Percentiles rank a stretch among this genome's conserved stretches.
Conservation (phyloP, 2,113 vertebrate genomes). For the Eidolon helvum region DNA sequence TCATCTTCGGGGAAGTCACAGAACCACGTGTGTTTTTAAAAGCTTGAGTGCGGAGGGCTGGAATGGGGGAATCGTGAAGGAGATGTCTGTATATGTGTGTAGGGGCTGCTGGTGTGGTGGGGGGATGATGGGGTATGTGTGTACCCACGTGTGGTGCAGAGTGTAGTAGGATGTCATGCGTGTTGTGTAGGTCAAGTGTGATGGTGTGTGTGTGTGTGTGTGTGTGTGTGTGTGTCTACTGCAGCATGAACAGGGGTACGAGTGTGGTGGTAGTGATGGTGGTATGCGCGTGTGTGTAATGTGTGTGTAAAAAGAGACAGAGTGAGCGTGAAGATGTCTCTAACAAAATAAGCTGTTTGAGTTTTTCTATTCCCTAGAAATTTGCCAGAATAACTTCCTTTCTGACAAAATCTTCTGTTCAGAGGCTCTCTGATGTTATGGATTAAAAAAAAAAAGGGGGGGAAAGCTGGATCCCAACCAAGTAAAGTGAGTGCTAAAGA, state of each 20-base stretch:
- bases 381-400: not conserved
- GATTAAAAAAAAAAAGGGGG: not conserved
- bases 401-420: not conserved
- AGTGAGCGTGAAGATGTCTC: not conserved
- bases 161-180: not conserved
- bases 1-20: not conserved
- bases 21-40: not conserved
- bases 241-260: not conserved
- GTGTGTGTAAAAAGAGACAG: not conserved
- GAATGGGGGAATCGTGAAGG: not conserved
- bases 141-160: no score
- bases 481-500: not conserved
- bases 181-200: not conserved
- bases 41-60: not conserved
- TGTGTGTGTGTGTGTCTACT: no score
- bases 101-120: not conserved
- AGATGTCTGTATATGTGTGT: fast-evolving
- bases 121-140: not conserved
- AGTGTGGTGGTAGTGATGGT: no score
- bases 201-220: not conserved
- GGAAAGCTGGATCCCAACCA: not conserved
- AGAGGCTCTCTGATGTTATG: not conserved
- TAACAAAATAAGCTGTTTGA: not conserved
- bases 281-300: not conserved
- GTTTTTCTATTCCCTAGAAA: not conserved